These are phyloP conservation scores for Drosophila ficusphila DNA, from an alignment of 1,140 invertebrate genomes.

Conservation along the genomic window DNA sequence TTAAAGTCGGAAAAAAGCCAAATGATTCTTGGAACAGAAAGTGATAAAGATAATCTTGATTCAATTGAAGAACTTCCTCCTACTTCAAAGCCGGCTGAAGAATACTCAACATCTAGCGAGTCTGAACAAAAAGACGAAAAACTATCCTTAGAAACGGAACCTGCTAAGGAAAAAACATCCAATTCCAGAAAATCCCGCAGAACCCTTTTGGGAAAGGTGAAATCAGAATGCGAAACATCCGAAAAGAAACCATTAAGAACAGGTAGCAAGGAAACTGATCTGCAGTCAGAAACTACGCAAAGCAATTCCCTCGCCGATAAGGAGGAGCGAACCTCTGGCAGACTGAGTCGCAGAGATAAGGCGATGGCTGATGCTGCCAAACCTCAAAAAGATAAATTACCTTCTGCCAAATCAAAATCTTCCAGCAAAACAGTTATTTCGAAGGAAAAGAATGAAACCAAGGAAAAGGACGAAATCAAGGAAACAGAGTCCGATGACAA, in stretches of 20 bases:
- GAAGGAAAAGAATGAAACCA: background rate
- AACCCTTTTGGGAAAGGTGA: background rate
- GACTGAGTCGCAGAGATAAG: constrained; percentile 9
- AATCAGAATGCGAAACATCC: background rate
- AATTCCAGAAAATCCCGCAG: constrained; percentile 1
- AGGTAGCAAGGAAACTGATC: background rate
- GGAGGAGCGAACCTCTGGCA: background rate
- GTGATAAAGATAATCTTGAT: background rate
- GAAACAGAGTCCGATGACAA: background rate
- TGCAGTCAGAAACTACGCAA: background rate
- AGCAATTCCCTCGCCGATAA: background rate
- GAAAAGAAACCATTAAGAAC: background rate
- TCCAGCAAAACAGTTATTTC: too few relatives aligned
- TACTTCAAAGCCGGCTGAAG: background rate
- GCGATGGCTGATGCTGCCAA: background rate
- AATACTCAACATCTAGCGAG: constrained; percentile 1
- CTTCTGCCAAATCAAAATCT: background rate
- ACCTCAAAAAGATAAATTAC: background rate
- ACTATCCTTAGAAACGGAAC: background rate
- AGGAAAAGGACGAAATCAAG: background rate
- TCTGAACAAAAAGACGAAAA: background rate
- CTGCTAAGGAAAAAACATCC: background rate
- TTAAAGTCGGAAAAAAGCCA: background rate
- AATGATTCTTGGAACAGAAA: background rate
- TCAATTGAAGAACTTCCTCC: background rate